Evolutionary conservation across 1,140 invertebrate genomes (phyloP), one percentile per base, ranked within the genome.

Genomic region (Zeugodacus cucurbitae): DNA sequence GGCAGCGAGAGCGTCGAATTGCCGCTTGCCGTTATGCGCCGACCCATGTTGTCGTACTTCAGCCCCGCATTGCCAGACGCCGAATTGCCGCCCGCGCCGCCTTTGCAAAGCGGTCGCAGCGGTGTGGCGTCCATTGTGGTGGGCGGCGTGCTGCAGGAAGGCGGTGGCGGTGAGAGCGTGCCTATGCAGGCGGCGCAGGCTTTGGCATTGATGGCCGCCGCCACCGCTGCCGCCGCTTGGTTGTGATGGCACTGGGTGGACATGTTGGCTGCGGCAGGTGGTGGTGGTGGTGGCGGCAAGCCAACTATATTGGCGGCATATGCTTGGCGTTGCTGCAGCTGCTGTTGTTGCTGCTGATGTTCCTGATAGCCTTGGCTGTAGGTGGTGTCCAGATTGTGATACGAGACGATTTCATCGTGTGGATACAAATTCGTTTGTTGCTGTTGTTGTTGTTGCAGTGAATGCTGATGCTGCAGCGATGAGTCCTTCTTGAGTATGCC

Each of bases 31-130:
- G 97, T 98, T 17, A 98, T 97, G 90, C 97, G 94, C 41, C 97
- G 96, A 1, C 97, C 97, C 96, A 98, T 97, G 91, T 98, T 98
- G 93, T 98, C 97, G 93, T 98, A 98, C 54, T 96, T 95, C 26
- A 96, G 95, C 5, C 90, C 91, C 20, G 54, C 86, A 54, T 82
- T 48, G 3, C 74, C 34, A 3, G 20, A 8, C 41, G 74, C 41
- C 10, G 32, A 22, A 22, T 34, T 48, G n/a, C 70, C 32, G 8
- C 14, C 48, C 11, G n/a, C 34, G n/a, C 41, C 44, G n/a, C 74
- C 26, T 62, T 89, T 89, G 62, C 89, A 89, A n/a, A 92, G 87
- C 3, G 92, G 90, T 67, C 91, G 78, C 89, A 93, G 86, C 4
- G 91, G 91, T 8, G 90, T 90, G 34, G 90, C 90, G 87, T 90